A percentile compares a stretch with the other conserved stretches of the same genome.
Conservation (phyloP, 2,113 vertebrate genomes). For the Blennius ocellaris region DNA sequence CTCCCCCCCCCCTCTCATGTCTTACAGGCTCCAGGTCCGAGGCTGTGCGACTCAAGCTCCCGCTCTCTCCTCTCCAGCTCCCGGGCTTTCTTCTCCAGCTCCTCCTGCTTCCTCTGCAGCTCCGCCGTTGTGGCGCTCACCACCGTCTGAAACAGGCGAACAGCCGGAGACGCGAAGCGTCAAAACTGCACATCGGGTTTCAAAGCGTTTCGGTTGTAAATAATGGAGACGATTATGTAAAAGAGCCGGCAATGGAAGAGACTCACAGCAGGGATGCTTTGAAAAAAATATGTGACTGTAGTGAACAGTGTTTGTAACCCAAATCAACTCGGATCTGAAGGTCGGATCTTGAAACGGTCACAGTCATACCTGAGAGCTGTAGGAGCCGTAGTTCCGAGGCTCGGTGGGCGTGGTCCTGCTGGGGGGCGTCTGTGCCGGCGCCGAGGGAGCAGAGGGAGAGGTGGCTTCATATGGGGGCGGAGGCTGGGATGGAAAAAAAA, state of each 20-base stretch:
- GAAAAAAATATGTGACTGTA: no score
- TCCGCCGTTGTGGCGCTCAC: slow-evolving; percentile 89
- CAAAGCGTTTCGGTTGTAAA: slow-evolving; percentile 21
- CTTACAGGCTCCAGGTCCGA: slow-evolving; percentile 85
- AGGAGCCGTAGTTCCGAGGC: slow-evolving; percentile 93
- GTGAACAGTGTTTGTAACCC: no score
- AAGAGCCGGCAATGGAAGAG: neutral
- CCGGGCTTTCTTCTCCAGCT: slow-evolving; percentile 92
- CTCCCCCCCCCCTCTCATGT: neutral
- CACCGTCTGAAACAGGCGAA: slow-evolving; percentile 56
- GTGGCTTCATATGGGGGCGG: slow-evolving; percentile 85
- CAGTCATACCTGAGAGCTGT: slow-evolving; percentile 86
- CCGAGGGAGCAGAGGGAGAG: slow-evolving; percentile 62
- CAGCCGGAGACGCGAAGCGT: slow-evolving; percentile 16
- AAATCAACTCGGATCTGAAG: no score
- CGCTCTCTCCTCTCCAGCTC: slow-evolving; percentile 93
- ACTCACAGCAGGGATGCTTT: slow-evolving; percentile 1
- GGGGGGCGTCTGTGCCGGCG: slow-evolving; percentile 73
- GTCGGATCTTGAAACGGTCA: no score
- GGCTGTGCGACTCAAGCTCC: slow-evolving; percentile 88
- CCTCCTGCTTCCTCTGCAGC: slow-evolving; percentile 92
- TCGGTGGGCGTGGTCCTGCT: slow-evolving; percentile 88
- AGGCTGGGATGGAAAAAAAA: slow-evolving; percentile 68
- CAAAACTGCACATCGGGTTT: slow-evolving; percentile 4
- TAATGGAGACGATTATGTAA: slow-evolving; percentile 10